Evolutionary conservation across 2,888 invertebrate genomes (phyloP), one percentile per base, ranked within the genome.

Genomic region (Achlya flavicornis): DNA sequence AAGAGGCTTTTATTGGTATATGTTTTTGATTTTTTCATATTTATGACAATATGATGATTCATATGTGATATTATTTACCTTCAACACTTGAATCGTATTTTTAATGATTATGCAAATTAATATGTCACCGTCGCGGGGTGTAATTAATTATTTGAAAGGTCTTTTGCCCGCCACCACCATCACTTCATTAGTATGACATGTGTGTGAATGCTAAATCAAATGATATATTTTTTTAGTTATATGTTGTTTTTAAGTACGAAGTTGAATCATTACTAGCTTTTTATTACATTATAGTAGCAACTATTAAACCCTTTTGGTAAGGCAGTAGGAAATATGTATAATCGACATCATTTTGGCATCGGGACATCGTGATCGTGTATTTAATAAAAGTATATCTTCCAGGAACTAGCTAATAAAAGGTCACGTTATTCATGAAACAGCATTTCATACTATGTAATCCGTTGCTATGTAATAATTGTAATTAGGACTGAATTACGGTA

Each of bases 401-500:
- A 48, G 4, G 38, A 12, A 43, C 43, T 43, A 19, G 41, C 4
- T 26, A 19, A 19, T 41, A 38, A 48, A 48, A 16, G n/a, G n/a
- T n/a, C 16, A 41, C 3, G 16, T 60, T 26, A 19, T 19, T 53
- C 16, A 60, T 19, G 41, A 10, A 41, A 41, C 14, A 41, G 6
- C 16, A 53, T 53, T 8, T 53, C 53, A 10, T 14, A 19, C 14
- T 10, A 53, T 19, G 19, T 53, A 53, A 19, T 19, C 53, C 10
- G 53, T 53, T 53, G 65, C 69, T 58, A 57, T 48, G 41, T 41
- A 41, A 57, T 59, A 58, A 38, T 69, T 70, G 70, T 71, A 57
- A 76, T 75, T 72, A 71, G 74, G 70, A 78, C 72, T 73, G 72
- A 77, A 72, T 72, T 68, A 71, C 73, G 74, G 65, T 71, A 64